Evolutionary conservation across 2,888 invertebrate species (phyloP).

Genomic region (Microchrysa polita): DNA sequence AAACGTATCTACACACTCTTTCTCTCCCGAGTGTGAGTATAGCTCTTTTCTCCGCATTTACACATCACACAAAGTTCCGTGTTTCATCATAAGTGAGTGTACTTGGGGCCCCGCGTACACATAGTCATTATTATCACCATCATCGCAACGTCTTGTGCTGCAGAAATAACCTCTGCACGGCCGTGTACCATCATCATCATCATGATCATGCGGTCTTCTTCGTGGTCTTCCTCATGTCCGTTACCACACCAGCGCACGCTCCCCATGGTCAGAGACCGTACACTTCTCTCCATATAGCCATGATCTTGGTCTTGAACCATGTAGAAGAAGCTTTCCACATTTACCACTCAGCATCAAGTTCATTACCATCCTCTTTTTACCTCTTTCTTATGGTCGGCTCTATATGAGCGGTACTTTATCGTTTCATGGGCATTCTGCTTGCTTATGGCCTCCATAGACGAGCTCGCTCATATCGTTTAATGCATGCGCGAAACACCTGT

Average conservation of each 20-base stretch:
- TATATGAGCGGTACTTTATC: conserved; percentile 48
- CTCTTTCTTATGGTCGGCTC: conserved; percentile 10
- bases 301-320: neutral
- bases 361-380: conserved; percentile 48
- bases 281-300: conserved; percentile 29
- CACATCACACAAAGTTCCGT: conserved; percentile 21
- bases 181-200: conserved; percentile 48
- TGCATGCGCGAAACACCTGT: conserved; percentile 27
- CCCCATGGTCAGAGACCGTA: conserved; percentile 33
- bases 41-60: conserved; percentile 11
- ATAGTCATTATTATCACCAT: conserved; percentile 23
- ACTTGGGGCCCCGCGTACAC: too few relatives aligned
- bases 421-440: conserved; percentile 6
- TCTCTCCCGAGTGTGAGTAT: too few relatives aligned
- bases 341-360: conserved; percentile 47
- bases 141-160: neutral
- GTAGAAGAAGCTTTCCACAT: conserved; percentile 36
- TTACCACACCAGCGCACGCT: conserved; percentile 31
- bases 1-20: neutral
- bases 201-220: conserved; percentile 47
- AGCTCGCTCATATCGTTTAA: neutral
- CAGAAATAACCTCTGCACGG: conserved; percentile 3
- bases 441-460: neutral
- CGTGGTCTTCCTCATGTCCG: conserved; percentile 46
- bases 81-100: conserved; percentile 24